These are phyloP conservation scores for Ephialtes manifestator DNA, from an alignment of 2,888 invertebrate genomes.

Conservation along the genomic window DNA sequence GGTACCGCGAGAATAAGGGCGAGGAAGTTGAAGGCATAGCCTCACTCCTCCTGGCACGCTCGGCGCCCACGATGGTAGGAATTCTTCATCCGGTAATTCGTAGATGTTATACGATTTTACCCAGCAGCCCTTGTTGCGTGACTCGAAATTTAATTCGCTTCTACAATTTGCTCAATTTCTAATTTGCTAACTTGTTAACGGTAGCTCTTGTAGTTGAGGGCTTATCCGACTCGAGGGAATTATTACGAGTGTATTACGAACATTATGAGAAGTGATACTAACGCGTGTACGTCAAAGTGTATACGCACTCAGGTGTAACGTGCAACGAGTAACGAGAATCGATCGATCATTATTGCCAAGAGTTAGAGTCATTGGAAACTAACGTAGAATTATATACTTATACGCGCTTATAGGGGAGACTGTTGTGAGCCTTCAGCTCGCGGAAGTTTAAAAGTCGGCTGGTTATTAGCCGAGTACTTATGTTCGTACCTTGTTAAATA, in stretches of 20 bases:
- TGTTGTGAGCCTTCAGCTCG: neutral
- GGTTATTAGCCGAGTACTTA: neutral
- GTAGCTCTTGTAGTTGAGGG: neutral
- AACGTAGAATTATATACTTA: constrained; percentile 26
- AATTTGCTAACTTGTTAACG: constrained; percentile 6
- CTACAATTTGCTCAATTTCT: constrained; percentile 29
- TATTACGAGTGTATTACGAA: constrained; percentile 22
- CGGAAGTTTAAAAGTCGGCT: constrained; percentile 1
- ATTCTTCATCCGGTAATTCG: constrained; percentile 47
- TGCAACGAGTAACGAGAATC: constrained; percentile 34
- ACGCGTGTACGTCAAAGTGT: constrained; percentile 5
- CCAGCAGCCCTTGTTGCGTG: constrained; percentile 33
- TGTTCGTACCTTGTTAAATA: constrained; percentile 3
- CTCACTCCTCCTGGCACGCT: constrained; percentile 20
- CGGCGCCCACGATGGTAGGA: neutral
- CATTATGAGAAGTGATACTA: neutral
- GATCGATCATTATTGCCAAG: constrained; percentile 41
- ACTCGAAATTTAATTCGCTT: constrained; percentile 46
- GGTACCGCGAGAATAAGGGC: constrained; percentile 15
- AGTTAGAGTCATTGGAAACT: constrained; percentile 31
- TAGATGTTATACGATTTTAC: constrained; percentile 41
- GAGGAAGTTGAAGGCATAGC: neutral
- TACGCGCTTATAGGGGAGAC: neutral
- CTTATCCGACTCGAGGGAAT: constrained; percentile 17
- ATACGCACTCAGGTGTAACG: neutral